phyloP scores from a whole-genome alignment of 2,797 vertebrate genomes.

The Cetoscarus ocellatus region DNA sequence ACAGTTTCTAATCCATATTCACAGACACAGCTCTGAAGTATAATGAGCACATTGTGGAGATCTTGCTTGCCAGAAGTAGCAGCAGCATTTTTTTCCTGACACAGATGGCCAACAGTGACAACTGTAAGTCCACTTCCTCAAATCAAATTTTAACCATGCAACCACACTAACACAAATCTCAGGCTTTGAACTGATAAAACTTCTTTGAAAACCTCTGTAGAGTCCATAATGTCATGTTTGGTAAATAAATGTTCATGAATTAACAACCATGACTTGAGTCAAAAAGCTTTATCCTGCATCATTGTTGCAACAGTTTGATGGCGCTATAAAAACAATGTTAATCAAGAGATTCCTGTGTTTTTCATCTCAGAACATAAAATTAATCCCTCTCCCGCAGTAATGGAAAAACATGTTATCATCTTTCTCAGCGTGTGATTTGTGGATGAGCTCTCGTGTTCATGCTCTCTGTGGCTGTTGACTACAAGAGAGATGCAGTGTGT shows the following conservation, averaged over 20 bases:
- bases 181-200: conserved; percentile 13
- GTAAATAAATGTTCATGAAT: conserved; percentile 12
- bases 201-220: conserved; percentile 5
- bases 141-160: conserved; percentile 27
- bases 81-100: conserved; percentile 47
- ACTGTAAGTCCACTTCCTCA: conserved; percentile 34
- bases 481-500: conserved; percentile 51
- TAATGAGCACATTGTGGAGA: conserved; percentile 64
- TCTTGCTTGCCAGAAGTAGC: conserved; percentile 46
- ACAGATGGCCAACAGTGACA: conserved; percentile 64
- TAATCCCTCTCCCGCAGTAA: conserved; percentile 26
- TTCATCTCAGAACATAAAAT: conserved; percentile 29
- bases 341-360: conserved; percentile 29
- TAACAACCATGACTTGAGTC: background rate
- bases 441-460: conserved; percentile 46
- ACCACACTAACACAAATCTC: conserved; percentile 7
- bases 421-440: conserved; percentile 41
- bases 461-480: conserved; percentile 45
- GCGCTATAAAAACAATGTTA: conserved; percentile 29
- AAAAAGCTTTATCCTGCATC: background rate
- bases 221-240: conserved; percentile 1
- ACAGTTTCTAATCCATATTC: conserved; percentile 66
- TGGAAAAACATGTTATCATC: conserved; percentile 40
- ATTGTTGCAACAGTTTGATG: conserved; percentile 1
- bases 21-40: conserved; percentile 60